Evolutionary conservation across 2,797 vertebrate genomes (phyloP), one percentile per base, ranked within the genome.

Genomic region (Eurystomus glaucurus): DNA sequence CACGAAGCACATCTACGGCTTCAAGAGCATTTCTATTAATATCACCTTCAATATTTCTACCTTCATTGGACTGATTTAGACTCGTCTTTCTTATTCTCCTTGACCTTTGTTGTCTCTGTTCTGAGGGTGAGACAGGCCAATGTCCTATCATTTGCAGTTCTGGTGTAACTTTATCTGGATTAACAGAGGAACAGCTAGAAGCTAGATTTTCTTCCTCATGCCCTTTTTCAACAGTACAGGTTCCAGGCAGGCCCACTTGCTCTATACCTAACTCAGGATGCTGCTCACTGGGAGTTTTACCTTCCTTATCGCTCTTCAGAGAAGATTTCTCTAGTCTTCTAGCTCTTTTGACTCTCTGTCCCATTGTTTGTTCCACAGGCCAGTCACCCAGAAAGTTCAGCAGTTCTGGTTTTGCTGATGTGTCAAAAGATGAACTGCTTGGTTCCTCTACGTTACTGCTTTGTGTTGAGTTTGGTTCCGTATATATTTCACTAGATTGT

Each of bases 351-450:
- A 95, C 95, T 41, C 99, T 99, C 96, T 99, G 99, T 77, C 98
- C 96, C 62, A 99, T 98, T 45, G 98, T 98, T 83, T 98, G 98
- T 91, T 98, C 98, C 62, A 98, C 65, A 11, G 99, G 99, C 99
- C 99, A 99, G 69, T 99, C 99, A 78, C 99, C 99, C 22, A 98
- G 94, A 98, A 99, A 99, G 91, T 98, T 97, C 16, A 99, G 90
- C 37, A 97, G 90, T 70, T 98, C 97, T 20, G 96, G 90, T 68
- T 83, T 98, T 66, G 64, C 76, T 22, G 94, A 79, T 5, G 5
- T 54, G 28, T 94, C 96, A 71, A 89, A 94, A 94, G 76, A 23
- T 71, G 88, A 94, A 90, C 78, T 91, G 79, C 93, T 96, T 93
- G 88, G 78, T 91, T 96, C 97, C 48, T 39, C 52, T 54, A 20